Conservation (phyloP, 2,113 vertebrate species). For the Centropus unirufus region DNA sequence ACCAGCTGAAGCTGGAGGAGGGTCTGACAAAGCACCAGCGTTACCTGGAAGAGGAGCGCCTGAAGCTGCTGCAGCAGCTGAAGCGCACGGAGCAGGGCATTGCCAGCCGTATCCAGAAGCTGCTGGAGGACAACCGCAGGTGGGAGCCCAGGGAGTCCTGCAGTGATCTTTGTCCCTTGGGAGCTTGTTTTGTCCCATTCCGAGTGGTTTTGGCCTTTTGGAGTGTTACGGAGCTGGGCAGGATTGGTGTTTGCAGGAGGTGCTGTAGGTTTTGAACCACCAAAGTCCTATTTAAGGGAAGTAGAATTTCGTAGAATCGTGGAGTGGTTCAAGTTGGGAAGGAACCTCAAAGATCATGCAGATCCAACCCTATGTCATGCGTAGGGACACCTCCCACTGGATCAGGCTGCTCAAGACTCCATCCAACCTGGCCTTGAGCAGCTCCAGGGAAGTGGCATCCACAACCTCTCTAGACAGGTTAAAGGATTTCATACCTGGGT, state of each 20-base stretch:
- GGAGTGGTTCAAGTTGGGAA: no score
- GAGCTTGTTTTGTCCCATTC: not conserved
- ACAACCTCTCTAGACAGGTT: no score
- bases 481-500: not conserved
- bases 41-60: constrained; percentile 82
- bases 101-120: constrained; percentile 81
- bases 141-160: not conserved
- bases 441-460: no score
- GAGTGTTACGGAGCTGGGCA: fast-evolving
- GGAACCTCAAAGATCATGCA: no score
- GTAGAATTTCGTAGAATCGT: not conserved
- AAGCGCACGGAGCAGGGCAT: constrained; percentile 81
- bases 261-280: not conserved
- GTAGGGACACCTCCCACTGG: no score
- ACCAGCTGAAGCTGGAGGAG: constrained; percentile 85
- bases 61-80: constrained; percentile 83
- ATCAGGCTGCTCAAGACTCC: no score
- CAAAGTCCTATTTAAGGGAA: not conserved
- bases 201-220: not conserved
- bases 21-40: constrained; percentile 85
- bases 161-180: not conserved
- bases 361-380: no score
- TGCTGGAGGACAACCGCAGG: constrained; percentile 89
- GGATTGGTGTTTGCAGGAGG: not conserved
- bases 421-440: no score